These are phyloP conservation scores for Stenotaenia linearis DNA, from an alignment of 2,888 invertebrate species.

Conservation along the genomic window DNA sequence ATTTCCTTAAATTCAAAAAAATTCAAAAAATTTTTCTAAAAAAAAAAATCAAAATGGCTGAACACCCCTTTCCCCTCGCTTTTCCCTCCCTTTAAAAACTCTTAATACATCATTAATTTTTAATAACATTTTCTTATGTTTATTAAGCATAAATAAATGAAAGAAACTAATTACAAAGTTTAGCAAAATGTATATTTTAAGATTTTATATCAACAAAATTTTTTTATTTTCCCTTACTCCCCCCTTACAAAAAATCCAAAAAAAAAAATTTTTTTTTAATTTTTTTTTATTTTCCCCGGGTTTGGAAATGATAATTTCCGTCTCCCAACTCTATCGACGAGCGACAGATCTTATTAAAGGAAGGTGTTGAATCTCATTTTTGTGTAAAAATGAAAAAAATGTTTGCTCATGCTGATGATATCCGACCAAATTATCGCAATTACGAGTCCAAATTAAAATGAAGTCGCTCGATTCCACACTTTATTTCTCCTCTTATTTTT, in stretches of 20 bases:
- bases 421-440: slow-evolving; percentile 32
- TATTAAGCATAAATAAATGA: slow-evolving; percentile 4
- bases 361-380: slow-evolving; percentile 19
- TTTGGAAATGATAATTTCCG: slow-evolving; percentile 10
- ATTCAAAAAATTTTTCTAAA: too few relatives aligned
- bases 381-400: slow-evolving; percentile 4
- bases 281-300: not conserved
- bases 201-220: slow-evolving; percentile 6
- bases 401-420: slow-evolving; percentile 31
- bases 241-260: not conserved
- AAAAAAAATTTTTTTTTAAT: not conserved
- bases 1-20: too few relatives aligned
- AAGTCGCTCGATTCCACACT: not conserved
- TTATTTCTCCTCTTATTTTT: not conserved
- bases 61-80: not conserved
- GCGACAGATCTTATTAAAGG: slow-evolving; percentile 19
- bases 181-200: not conserved
- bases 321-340: not conserved
- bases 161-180: slow-evolving; percentile 9
- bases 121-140: not conserved
- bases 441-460: slow-evolving; percentile 31
- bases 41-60: not conserved
- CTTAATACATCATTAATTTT: slow-evolving; percentile 2
- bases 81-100: not conserved
- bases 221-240: not conserved